Evolutionary conservation across 2,113 vertebrate genomes (phyloP).

Genomic region (Trachemys scripta): DNA sequence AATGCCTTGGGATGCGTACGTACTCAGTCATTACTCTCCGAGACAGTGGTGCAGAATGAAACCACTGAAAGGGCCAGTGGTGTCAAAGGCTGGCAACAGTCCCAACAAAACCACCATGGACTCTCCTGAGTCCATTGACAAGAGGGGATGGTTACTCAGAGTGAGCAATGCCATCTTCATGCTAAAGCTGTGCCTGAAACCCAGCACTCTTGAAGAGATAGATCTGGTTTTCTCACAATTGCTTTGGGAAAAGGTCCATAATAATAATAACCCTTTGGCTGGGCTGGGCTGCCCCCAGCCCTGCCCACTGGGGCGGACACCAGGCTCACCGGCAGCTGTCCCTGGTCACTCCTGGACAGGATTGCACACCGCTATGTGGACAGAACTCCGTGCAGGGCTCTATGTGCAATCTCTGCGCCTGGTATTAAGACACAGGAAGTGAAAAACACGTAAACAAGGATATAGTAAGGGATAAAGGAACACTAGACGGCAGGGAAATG

Average conservation of each 20-base stretch:
- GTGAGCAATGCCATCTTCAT: neutral
- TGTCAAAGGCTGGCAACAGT: neutral
- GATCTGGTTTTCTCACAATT: neutral
- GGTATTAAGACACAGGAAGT: neutral
- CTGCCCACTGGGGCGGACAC: no score
- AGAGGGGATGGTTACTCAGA: neutral
- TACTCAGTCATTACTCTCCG: neutral
- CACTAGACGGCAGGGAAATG: neutral
- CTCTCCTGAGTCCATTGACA: neutral
- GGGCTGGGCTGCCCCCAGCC: no score
- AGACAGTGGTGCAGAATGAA: neutral
- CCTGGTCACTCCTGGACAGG: no score
- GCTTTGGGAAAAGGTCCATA: neutral
- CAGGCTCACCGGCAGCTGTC: no score
- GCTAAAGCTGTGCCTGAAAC: neutral
- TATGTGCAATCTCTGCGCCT: neutral
- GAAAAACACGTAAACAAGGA: neutral
- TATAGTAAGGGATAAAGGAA: neutral
- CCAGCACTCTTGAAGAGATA: neutral
- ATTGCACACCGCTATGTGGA: no score
- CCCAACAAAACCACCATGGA: neutral
- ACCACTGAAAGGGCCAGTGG: accelerated
- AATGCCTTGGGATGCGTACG: neutral
- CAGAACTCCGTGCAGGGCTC: no score
- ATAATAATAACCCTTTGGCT: neutral